Conservation (phyloP, 2,797 vertebrate genomes). For the Psittacula echo region DNA sequence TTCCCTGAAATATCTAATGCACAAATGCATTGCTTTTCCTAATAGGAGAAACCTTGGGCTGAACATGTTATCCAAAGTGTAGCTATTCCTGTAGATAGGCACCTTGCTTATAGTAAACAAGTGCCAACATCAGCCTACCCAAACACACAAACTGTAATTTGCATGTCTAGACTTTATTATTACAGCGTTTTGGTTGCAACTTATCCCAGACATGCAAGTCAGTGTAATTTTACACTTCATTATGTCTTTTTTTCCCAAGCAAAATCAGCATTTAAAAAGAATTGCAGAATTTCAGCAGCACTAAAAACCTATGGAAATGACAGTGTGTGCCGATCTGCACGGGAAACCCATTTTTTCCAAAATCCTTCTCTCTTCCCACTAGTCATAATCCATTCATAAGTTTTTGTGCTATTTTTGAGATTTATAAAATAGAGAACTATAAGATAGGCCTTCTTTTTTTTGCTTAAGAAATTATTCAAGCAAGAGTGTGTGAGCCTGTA, state of each 20-base stretch:
- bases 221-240: background rate
- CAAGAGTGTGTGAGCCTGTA: background rate
- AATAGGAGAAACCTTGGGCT: background rate
- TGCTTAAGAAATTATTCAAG: background rate
- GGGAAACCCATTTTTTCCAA: background rate
- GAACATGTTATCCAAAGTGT: background rate
- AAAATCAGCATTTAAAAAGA: conserved; percentile 10
- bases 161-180: conserved; percentile 45
- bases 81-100: background rate
- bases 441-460: background rate
- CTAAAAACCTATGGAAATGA: background rate
- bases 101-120: conserved; percentile 15
- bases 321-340: background rate
- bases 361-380: background rate
- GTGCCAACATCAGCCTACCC: background rate
- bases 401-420: background rate
- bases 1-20: background rate
- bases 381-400: background rate
- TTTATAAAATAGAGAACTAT: background rate
- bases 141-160: conserved; percentile 1
- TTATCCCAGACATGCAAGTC: background rate
- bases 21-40: background rate
- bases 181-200: conserved; percentile 6
- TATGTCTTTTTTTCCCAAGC: background rate
- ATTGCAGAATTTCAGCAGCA: background rate